phyloP scores from a whole-genome alignment of 2,797 vertebrate species.

The Benthosema pterotum region DNA sequence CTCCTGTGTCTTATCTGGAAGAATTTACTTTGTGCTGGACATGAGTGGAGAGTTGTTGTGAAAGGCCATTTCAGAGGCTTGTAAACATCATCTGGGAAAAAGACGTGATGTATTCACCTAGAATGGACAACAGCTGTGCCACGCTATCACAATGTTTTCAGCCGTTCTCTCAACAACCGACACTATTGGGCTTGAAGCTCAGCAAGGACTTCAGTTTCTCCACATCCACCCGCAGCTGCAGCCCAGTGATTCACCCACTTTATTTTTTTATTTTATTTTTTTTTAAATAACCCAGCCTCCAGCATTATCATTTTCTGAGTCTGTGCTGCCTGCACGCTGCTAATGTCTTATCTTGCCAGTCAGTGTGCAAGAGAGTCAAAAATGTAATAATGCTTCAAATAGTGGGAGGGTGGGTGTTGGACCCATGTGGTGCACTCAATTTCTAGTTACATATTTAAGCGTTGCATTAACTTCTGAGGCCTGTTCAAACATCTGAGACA shows the following conservation, averaged over 20 bases:
- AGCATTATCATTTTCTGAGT: constrained; percentile 62
- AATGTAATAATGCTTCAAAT: constrained; percentile 24
- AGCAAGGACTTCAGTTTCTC: constrained; percentile 47
- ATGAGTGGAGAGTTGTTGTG: no score
- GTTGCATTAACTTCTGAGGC: constrained; percentile 17
- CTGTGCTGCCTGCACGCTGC: constrained; percentile 49
- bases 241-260: constrained; percentile 52
- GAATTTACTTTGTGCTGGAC: no score
- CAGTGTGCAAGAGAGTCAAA: constrained; percentile 42
- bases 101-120: no score
- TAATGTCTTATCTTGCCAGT: constrained; percentile 40
- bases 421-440: constrained; percentile 20
- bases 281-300: constrained; percentile 41
- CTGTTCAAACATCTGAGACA: constrained; percentile 16
- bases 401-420: constrained; percentile 16
- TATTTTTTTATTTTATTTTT: background rate
- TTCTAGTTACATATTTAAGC: constrained; percentile 38
- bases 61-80: no score
- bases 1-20: no score
- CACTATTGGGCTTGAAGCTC: constrained; percentile 34
- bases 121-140: constrained; percentile 1
- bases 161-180: constrained; percentile 34
- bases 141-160: constrained; percentile 36
- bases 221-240: constrained; percentile 46
- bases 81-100: no score